Evolutionary conservation across 2,797 vertebrate genomes (phyloP).

Genomic region (Acanthurus tractus): DNA sequence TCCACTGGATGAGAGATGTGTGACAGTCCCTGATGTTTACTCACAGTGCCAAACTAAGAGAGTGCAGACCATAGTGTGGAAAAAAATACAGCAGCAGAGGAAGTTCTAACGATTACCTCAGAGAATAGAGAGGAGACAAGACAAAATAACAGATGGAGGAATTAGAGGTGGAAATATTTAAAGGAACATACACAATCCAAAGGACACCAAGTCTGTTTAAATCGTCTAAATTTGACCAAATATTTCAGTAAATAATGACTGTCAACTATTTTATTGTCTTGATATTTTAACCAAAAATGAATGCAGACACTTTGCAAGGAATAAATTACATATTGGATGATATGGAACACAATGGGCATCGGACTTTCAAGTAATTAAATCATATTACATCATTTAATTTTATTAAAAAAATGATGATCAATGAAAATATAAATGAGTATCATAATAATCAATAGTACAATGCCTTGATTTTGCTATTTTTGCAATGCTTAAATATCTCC

Average conservation of each 20-base stretch:
- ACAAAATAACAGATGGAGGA: slow-evolving; percentile 11
- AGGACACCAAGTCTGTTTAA: neutral
- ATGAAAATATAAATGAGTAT: neutral
- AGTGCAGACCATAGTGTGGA: slow-evolving; percentile 55
- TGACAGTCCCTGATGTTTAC: slow-evolving; percentile 72
- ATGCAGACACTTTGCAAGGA: neutral
- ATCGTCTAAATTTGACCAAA: neutral
- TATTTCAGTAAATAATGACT: neutral
- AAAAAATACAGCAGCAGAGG: slow-evolving; percentile 50
- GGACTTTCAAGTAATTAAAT: neutral
- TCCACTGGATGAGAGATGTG: slow-evolving; percentile 63
- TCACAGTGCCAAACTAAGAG: slow-evolving; percentile 42
- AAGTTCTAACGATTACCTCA: slow-evolving; percentile 76
- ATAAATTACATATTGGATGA: neutral
- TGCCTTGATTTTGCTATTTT: too few species aligned
- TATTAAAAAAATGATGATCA: neutral
- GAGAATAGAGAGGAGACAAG: slow-evolving; percentile 59
- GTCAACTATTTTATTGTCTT: neutral
- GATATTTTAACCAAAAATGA: neutral
- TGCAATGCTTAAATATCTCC: too few species aligned
- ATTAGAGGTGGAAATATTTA: slow-evolving; percentile 31
- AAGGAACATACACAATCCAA: neutral
- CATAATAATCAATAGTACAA: neutral
- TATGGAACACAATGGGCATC: neutral
- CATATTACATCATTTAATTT: neutral